These are phyloP conservation scores for Aulostomus chinensis DNA, from an alignment of 2,797 vertebrate genomes.

Conservation along the genomic window DNA sequence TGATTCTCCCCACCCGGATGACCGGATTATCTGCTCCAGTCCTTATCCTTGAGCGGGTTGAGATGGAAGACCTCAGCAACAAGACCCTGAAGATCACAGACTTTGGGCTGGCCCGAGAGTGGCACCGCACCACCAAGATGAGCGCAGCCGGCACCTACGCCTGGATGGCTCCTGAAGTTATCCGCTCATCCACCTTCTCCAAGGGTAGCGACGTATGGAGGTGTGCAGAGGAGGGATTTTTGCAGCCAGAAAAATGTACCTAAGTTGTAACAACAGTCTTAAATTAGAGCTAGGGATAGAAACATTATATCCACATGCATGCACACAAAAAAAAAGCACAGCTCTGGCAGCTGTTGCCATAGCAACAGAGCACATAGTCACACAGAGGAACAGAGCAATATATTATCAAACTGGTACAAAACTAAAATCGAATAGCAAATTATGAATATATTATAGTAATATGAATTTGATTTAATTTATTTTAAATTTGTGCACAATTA, in stretches of 20 bases:
- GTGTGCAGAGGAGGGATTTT: slow-evolving; percentile 73
- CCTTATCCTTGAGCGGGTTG: slow-evolving; percentile 87
- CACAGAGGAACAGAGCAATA: slow-evolving; percentile 13
- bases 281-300: slow-evolving; percentile 4
- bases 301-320: neutral
- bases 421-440: neutral
- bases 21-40: slow-evolving; percentile 73
- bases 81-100: slow-evolving; percentile 93
- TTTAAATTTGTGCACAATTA: no score
- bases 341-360: slow-evolving; percentile 39
- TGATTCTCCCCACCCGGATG: neutral
- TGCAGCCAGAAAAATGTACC: slow-evolving; percentile 1
- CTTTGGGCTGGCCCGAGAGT: slow-evolving; percentile 91
- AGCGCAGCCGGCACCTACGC: slow-evolving; percentile 92
- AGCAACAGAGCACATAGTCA: slow-evolving; percentile 34
- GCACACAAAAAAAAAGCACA: slow-evolving; percentile 16
- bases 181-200: slow-evolving; percentile 91
- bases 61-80: slow-evolving; percentile 80
- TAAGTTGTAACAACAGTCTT: slow-evolving; percentile 9
- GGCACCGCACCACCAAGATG: slow-evolving; percentile 94
- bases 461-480: no score
- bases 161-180: slow-evolving; percentile 95
- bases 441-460: no score
- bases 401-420: slow-evolving; percentile 4
- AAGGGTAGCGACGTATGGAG: slow-evolving; percentile 96